phyloP scores from a whole-genome alignment of 2,113 vertebrate species.

The Platanista minor region DNA sequence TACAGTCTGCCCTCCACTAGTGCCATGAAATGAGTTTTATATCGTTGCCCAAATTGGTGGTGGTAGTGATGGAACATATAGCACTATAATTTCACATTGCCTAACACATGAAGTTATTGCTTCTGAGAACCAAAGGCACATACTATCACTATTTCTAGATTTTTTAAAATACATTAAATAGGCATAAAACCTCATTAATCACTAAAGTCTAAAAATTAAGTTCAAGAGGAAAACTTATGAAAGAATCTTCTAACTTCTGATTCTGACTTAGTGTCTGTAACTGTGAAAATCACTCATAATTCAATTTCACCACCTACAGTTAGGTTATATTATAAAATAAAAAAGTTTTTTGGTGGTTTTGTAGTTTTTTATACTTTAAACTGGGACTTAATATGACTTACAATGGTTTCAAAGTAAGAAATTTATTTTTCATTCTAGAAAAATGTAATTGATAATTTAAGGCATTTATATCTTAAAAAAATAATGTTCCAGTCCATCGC shows the following conservation, averaged over 20 bases:
- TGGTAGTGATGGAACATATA: background rate
- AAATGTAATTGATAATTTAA: background rate
- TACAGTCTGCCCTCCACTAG: fast-evolving
- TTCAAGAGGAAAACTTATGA: background rate
- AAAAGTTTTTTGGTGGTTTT: background rate
- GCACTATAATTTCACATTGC: background rate
- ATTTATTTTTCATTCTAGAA: constrained; percentile 18
- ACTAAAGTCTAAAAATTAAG: background rate
- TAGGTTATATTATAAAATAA: background rate
- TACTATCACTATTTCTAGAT: background rate
- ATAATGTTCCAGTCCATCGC: background rate
- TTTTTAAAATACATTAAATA: background rate
- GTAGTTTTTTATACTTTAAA: background rate
- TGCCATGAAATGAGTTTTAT: background rate
- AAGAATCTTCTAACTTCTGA: background rate
- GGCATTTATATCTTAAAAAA: background rate
- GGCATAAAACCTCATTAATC: background rate
- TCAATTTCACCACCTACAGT: background rate
- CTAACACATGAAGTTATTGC: background rate
- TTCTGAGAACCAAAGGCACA: background rate
- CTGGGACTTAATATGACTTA: background rate
- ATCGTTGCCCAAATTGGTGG: background rate
- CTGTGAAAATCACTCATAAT: background rate
- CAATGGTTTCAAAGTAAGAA: constrained; percentile 11
- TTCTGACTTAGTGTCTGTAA: background rate